A percentile compares a stretch with the other conserved stretches of the same genome.
Conservation (phyloP, 2,113 vertebrate genomes). For the Varanus salvator region DNA sequence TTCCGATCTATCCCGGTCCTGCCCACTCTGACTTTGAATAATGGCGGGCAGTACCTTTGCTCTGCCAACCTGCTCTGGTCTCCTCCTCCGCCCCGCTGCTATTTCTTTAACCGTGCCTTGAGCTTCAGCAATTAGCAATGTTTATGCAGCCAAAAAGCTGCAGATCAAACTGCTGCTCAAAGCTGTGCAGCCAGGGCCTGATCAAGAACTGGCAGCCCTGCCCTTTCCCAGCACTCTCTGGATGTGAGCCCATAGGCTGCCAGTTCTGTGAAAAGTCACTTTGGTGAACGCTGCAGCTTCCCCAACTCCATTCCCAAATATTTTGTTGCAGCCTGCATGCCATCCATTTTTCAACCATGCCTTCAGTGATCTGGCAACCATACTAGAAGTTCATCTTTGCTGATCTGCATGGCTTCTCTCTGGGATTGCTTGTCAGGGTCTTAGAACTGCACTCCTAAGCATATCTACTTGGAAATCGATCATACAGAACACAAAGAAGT, state of each 20-base stretch:
- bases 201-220: neutral
- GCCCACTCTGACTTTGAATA: neutral
- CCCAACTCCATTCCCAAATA: neutral
- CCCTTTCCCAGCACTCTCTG: neutral
- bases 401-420: neutral
- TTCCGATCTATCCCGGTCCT: neutral
- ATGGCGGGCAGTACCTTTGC: no score
- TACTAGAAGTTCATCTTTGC: neutral
- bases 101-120: neutral
- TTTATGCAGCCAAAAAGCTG: neutral
- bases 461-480: neutral
- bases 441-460: neutral
- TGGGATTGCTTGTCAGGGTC: neutral
- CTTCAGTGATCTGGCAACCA: neutral
- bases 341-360: neutral
- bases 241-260: neutral
- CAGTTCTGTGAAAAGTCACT: neutral
- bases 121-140: neutral
- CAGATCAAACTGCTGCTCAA: neutral
- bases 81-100: neutral
- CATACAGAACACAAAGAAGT: neutral
- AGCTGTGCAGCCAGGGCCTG: neutral
- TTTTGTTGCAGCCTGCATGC: neutral
- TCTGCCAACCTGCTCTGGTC: neutral
- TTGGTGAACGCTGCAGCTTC: neutral